Evolutionary conservation across 2,113 vertebrate genomes (phyloP), one percentile per base, ranked within the genome.

Genomic region (Lepus europaeus): DNA sequence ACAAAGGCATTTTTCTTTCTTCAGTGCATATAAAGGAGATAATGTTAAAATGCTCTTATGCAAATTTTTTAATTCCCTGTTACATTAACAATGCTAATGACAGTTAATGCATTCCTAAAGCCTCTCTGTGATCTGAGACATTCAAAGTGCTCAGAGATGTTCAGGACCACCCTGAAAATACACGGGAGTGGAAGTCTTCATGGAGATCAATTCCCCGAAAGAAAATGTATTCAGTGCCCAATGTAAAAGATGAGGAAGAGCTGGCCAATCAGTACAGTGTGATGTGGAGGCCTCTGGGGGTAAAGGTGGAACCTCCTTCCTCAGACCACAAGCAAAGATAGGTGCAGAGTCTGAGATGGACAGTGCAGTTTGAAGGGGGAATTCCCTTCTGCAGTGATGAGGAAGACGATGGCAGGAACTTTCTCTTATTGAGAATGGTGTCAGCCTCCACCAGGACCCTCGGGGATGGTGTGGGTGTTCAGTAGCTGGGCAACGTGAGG

Each of bases 1-100:
- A 90, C 64, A 87, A 94, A 95, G 51, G 56, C 81, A 64, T 91
- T 72, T 84, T 61, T 61, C 9, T 45, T 23, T 53, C 36, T 91
- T 93, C 6, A 72, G 1, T 64, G 68, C 51, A 7, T 39, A 6
- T 64, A 68, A 93, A 87, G 72, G 61, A 85, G 66, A 72, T 79
- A 51, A 49, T 84, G 77, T 89, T 92, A 56, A 91, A 92, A 80
- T 78, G 53, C n/a, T 95, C 82, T 96, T 82, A 80, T 85, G 89
- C 91, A 94, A 91, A 93, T 88, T 49, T 80, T 19, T 27, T 59
- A 83, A 78, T 77, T 91, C 56, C 74, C 39, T 82, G 23, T 80
- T 79, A 22, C 36, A 63, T 95, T 94, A 95, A 93, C 95, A 90
- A 90, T 95, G 90, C 94, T 93, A 95, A 95, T 82, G 73, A 93